phyloP scores from a whole-genome alignment of 2,113 vertebrate species.

The Istiophorus platypterus region DNA sequence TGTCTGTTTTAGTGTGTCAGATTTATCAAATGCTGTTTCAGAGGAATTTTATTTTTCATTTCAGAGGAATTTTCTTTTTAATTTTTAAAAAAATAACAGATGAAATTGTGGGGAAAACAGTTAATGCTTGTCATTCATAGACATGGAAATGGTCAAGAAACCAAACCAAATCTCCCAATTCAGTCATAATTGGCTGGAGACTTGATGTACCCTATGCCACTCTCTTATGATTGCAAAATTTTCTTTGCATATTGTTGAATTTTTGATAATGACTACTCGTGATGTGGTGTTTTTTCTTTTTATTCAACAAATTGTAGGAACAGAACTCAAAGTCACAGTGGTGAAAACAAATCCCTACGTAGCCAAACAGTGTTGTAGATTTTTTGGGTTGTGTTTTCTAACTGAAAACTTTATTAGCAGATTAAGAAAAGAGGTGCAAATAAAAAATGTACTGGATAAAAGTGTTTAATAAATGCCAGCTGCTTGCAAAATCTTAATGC shows the following conservation, averaged over 20 bases:
- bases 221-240: too few species aligned
- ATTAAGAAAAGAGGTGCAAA: constrained; percentile 30
- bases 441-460: constrained; percentile 44
- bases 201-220: not conserved
- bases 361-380: constrained; percentile 33
- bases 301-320: too few species aligned
- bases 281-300: not conserved
- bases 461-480: constrained; percentile 15
- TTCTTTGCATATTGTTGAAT: not conserved
- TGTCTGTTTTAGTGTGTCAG: not conserved
- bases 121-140: too few species aligned
- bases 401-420: constrained; percentile 26
- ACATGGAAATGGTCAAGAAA: not conserved
- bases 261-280: not conserved
- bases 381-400: constrained; percentile 6
- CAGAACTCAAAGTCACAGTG: constrained; percentile 2
- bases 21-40: not conserved
- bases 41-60: not conserved
- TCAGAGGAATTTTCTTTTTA: not conserved
- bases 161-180: too few species aligned
- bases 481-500: constrained; percentile 4
- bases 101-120: too few species aligned
- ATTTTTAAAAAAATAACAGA: too few species aligned
- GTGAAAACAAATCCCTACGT: constrained; percentile 38
- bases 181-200: too few species aligned